Base-by-base conservation (phyloP, 2,888 invertebrate species). In the Euzetes globulus region DNA sequence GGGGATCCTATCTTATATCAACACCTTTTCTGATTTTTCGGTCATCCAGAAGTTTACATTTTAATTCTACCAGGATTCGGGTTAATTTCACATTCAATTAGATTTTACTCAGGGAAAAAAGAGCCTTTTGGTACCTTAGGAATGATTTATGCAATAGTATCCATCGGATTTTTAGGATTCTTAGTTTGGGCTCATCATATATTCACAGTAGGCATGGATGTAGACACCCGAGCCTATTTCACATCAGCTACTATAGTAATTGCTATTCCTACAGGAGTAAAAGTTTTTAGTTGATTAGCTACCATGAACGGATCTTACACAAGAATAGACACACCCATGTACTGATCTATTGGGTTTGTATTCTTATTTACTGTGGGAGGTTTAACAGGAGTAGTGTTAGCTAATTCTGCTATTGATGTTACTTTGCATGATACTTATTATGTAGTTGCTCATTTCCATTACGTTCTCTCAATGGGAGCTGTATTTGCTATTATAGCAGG, bases 1-100 rank as follows among this genome's bases (percentile, higher is more conserved):
- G 91, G 91, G 73, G 91, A 91, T 74, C 91, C 90, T 1, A 87
- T 91, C 84, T 79, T 91, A 79, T 91, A 89, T 73, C 90, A 91
- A 87, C 90, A 91, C 82, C 84, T 91, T 86, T 91, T 92, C 85
- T 91, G 91, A 88, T 91, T 91, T 85, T 92, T 91, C 87, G 91
- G 91, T 0, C 91, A 91, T 74, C 91, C 91, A 13, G 91, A 91
- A 87, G 90, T 91, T 77, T 92, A 91, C 84, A 90, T 91, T 89
- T 84, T 91, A 85, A 91, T 91, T 88, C 81, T 91, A 80, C 90
- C 90, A 0, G 90, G 88, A 83, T 91, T 91, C 86, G 90, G 91
- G 0, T 87, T 91, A 85, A 88, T 91, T 82, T 90, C 89, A 0
- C 90, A 91, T 82, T 88, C 90, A 85, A 88, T 91, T 83, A 86